phyloP scores from a whole-genome alignment of 2,797 vertebrate genomes.

The Rhynchotus rufescens region DNA sequence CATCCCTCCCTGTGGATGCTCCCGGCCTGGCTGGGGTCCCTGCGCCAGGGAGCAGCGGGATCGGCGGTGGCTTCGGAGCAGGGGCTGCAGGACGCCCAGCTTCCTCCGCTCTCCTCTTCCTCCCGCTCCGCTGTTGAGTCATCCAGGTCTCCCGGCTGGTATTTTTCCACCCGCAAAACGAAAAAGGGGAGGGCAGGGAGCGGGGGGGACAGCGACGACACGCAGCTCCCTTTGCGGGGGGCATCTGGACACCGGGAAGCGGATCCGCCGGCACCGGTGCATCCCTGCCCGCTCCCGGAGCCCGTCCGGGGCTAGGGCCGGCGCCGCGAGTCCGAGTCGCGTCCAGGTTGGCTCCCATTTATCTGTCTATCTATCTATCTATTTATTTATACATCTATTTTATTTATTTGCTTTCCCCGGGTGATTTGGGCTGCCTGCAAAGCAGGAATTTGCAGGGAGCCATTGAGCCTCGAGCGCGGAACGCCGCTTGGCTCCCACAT shows the following conservation, averaged over 20 bases:
- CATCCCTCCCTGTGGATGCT: background rate
- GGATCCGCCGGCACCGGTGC: background rate
- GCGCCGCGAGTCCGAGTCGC: too few relatives aligned
- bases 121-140: constrained; percentile 7
- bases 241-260: too few relatives aligned
- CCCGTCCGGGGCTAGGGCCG: too few relatives aligned
- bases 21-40: background rate
- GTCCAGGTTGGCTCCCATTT: background rate
- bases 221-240: background rate
- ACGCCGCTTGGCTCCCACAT: too few relatives aligned
- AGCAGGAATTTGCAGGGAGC: too few relatives aligned
- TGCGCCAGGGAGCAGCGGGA: background rate
- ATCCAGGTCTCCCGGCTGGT: constrained; percentile 39
- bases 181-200: background rate
- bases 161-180: constrained; percentile 23
- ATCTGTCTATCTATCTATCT: too few relatives aligned
- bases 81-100: background rate
- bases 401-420: too few relatives aligned
- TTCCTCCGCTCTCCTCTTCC: background rate
- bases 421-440: too few relatives aligned
- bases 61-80: background rate
- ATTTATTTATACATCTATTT: too few relatives aligned
- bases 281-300: too few relatives aligned
- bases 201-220: background rate
- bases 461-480: too few relatives aligned